These are phyloP conservation scores for Drosophila hydei DNA, from an alignment of 1,140 invertebrate species.

Conservation along the genomic window DNA sequence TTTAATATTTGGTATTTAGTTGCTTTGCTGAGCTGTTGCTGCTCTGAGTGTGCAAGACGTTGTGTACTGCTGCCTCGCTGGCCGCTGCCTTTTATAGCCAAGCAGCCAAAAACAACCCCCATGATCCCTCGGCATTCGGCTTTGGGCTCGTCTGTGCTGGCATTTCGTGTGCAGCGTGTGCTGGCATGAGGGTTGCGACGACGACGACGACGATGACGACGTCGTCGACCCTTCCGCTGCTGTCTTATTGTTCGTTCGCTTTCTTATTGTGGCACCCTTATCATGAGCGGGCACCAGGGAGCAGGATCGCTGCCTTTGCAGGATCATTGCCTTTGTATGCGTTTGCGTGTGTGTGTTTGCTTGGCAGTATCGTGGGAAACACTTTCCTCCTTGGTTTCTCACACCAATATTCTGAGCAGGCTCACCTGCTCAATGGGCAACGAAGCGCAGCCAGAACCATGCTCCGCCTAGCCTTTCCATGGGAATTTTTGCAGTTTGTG, in stretches of 20 bases:
- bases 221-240: constrained; percentile 67
- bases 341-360: constrained; percentile 29
- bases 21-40: constrained; percentile 62
- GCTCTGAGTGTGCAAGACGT: constrained; percentile 69
- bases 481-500: constrained; percentile 65
- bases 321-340: constrained; percentile 51
- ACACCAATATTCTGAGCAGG: constrained; percentile 72
- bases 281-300: constrained; percentile 55
- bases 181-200: constrained; percentile 71
- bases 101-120: constrained; percentile 60
- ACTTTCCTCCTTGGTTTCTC: constrained; percentile 81
- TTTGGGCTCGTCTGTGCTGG: constrained; percentile 47
- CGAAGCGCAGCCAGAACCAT: constrained; percentile 39
- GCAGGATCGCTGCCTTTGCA: constrained; percentile 59
- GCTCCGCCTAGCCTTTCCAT: constrained; percentile 30
- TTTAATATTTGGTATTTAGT: constrained; percentile 16
- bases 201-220: neutral
- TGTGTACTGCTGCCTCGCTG: constrained; percentile 45
- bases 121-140: constrained; percentile 25
- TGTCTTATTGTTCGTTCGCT: constrained; percentile 73
- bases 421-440: constrained; percentile 82
- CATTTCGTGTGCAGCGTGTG: constrained; percentile 61
- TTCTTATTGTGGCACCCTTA: constrained; percentile 79
- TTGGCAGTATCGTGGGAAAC: constrained; percentile 76
- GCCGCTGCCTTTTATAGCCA: constrained; percentile 58